Evolutionary conservation across 2,797 vertebrate genomes (phyloP).

Genomic region (Dromococcyx pavoninus): DNA sequence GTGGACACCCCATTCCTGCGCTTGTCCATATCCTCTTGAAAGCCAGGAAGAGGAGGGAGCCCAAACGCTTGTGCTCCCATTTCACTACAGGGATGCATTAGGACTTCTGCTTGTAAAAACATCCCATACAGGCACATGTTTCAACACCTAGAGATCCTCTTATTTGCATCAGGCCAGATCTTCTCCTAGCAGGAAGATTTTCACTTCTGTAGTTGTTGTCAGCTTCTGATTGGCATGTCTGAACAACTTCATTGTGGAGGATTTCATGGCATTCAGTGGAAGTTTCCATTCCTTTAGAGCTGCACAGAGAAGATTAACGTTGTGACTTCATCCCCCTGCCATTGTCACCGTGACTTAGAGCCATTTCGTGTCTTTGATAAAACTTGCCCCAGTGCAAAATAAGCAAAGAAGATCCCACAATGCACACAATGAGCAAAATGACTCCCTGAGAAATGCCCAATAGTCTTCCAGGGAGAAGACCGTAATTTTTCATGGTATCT

Average conservation of each 20-base stretch:
- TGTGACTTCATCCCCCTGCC: not conserved
- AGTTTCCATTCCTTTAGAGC: not conserved
- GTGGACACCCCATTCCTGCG: too few species aligned
- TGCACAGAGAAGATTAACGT: not conserved
- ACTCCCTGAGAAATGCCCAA: not conserved
- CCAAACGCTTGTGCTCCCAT: not conserved
- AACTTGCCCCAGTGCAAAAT: not conserved
- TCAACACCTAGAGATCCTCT: not conserved
- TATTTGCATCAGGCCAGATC: rapidly evolving
- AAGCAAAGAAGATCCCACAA: not conserved
- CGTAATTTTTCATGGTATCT: not conserved
- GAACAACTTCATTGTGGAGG: not conserved
- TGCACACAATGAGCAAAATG: not conserved
- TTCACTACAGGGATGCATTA: not conserved
- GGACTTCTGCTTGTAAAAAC: not conserved
- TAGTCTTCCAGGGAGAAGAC: not conserved
- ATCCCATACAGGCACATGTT: rapidly evolving
- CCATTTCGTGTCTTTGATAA: not conserved
- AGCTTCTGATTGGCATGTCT: not conserved
- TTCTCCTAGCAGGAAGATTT: not conserved
- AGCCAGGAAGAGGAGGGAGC: not conserved
- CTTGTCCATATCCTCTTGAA: too few species aligned
- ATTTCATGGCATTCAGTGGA: constrained; percentile 28
- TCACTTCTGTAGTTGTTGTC: not conserved
- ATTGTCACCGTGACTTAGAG: not conserved